These are phyloP conservation scores for Crocuta crocuta DNA, from an alignment of 2,113 vertebrate genomes.

Conservation along the genomic window DNA sequence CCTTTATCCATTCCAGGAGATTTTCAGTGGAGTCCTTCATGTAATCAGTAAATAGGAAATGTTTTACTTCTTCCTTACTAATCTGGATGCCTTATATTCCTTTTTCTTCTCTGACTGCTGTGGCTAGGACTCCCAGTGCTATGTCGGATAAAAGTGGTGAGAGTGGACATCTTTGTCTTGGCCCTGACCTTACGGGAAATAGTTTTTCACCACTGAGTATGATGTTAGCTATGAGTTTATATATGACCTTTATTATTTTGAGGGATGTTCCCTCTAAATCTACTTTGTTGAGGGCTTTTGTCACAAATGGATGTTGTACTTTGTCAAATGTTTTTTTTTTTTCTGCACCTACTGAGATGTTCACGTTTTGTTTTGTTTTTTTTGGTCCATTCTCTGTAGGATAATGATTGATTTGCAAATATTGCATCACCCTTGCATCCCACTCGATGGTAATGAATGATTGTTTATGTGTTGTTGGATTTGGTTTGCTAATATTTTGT, in stretches of 20 bases:
- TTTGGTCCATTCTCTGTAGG: background rate
- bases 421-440: background rate
- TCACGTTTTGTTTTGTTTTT: background rate
- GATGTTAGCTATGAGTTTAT: background rate
- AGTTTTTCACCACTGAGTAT: background rate
- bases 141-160: background rate
- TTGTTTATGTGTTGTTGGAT: background rate
- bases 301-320: background rate
- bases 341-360: background rate
- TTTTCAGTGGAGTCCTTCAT: background rate
- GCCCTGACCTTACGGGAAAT: background rate
- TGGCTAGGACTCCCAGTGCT: background rate
- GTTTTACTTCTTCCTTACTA: background rate
- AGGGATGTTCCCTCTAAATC: background rate
- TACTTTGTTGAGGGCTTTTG: background rate
- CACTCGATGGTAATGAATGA: background rate
- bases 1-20: background rate
- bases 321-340: background rate
- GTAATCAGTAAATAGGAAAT: background rate
- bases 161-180: background rate
- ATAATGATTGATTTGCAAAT: background rate
- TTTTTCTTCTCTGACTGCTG: background rate
- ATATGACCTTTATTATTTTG: background rate
- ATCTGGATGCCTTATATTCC: background rate
- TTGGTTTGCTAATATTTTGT: background rate